Evolutionary conservation across 2,797 vertebrate species (phyloP).

Genomic region (Serranus cabrilla): DNA sequence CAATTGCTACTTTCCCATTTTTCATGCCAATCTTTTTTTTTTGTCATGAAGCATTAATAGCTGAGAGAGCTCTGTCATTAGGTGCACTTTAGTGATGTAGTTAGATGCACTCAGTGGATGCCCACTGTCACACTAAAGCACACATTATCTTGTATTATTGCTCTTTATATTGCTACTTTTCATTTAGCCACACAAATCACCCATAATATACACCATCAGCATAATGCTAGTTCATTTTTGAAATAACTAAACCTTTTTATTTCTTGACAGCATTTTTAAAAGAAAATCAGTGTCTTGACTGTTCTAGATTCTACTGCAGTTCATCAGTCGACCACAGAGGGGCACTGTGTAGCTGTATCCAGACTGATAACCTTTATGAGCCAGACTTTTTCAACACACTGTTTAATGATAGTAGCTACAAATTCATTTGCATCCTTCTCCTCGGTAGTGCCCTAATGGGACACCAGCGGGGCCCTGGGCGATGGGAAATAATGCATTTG

Average conservation of each 20-base stretch:
- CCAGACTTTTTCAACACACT: conserved; percentile 35
- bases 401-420: conserved; percentile 57
- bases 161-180: conserved; percentile 9
- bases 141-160: conserved; percentile 19
- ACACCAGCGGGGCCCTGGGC: conserved; percentile 66
- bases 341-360: conserved; percentile 73
- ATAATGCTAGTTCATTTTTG: conserved; percentile 14
- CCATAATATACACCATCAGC: conserved; percentile 15
- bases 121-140: conserved; percentile 8
- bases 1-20: conserved; percentile 28
- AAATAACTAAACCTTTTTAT: conserved; percentile 1
- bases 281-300: conserved; percentile 7
- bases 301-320: conserved; percentile 23
- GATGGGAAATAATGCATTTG: conserved; percentile 75
- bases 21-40: conserved; percentile 39
- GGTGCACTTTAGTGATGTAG: conserved; percentile 44
- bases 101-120: conserved; percentile 12
- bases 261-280: conserved; percentile 1
- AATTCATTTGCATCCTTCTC: conserved; percentile 78
- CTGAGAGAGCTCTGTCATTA: conserved; percentile 39
- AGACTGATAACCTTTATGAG: conserved; percentile 11
- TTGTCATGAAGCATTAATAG: conserved; percentile 41
- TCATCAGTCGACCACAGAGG: conserved; percentile 65
- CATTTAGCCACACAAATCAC: conserved; percentile 24
- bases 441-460: conserved; percentile 78